phyloP scores from a whole-genome alignment of 2,888 invertebrate species.

The Folsomia manolachei region DNA sequence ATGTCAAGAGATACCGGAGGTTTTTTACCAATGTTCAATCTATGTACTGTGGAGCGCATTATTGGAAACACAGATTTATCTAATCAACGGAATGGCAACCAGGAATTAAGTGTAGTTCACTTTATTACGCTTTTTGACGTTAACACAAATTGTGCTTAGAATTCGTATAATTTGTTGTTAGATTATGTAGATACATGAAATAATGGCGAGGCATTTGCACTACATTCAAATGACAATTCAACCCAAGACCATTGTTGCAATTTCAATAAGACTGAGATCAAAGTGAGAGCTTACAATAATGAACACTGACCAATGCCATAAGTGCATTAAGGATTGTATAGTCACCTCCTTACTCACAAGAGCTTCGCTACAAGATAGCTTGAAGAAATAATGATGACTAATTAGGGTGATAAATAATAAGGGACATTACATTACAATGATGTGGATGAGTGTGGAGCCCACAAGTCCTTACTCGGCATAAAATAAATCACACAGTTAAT shows the following conservation, averaged over 20 bases:
- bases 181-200: too few species aligned
- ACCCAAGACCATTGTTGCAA: too few species aligned
- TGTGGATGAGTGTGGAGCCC: background rate
- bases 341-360: too few species aligned
- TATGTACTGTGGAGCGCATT: background rate
- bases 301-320: background rate
- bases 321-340: background rate
- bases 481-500: background rate
- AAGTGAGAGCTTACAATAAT: background rate
- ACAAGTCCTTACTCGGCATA: background rate
- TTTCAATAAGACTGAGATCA: background rate
- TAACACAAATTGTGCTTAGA: too few species aligned
- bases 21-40: background rate
- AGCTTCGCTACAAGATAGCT: too few species aligned
- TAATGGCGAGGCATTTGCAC: too few species aligned
- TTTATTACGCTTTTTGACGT: too few species aligned
- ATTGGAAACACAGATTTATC: background rate
- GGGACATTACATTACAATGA: background rate
- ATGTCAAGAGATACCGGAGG: too few species aligned
- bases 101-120: too few species aligned
- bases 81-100: background rate
- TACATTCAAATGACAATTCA: too few species aligned
- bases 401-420: constrained; percentile 16
- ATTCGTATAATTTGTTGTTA: too few species aligned
- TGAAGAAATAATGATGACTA: constrained; percentile 12